Evolutionary conservation across 92 coral and sea anemone genomes (phyloP).

Genomic region (Epizoanthus rinbou): DNA sequence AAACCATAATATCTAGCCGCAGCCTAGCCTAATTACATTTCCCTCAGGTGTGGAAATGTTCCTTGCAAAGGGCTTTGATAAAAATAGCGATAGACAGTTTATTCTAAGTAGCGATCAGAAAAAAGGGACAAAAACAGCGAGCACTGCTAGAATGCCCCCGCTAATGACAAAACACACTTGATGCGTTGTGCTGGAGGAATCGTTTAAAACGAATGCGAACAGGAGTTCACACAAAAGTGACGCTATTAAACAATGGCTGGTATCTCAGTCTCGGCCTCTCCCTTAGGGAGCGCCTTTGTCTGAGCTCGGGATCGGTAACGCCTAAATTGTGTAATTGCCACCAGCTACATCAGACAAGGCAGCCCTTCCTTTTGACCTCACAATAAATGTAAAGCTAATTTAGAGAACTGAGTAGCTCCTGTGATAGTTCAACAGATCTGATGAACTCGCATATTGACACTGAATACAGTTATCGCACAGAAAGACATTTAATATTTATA

Average conservation of each 20-base stretch:
- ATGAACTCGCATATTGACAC: background rate
- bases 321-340: slow-evolving; percentile 7
- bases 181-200: background rate
- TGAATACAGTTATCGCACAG: background rate
- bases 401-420: background rate
- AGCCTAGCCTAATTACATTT: background rate
- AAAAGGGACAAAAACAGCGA: background rate
- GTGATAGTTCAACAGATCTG: background rate
- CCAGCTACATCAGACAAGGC: background rate
- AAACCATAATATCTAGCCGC: slow-evolving; percentile 8
- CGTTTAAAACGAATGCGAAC: background rate
- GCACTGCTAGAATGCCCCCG: background rate
- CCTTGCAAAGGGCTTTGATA: background rate
- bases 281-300: background rate
- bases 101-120: background rate
- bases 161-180: background rate
- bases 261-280: background rate
- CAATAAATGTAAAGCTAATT: background rate
- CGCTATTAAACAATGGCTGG: background rate
- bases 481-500: background rate
- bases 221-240: background rate
- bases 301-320: background rate
- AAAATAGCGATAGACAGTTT: background rate
- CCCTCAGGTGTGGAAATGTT: background rate
- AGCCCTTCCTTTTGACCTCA: background rate